Conservation (phyloP, 23 tunicate species). For the Aplidium turbinatum region DNA sequence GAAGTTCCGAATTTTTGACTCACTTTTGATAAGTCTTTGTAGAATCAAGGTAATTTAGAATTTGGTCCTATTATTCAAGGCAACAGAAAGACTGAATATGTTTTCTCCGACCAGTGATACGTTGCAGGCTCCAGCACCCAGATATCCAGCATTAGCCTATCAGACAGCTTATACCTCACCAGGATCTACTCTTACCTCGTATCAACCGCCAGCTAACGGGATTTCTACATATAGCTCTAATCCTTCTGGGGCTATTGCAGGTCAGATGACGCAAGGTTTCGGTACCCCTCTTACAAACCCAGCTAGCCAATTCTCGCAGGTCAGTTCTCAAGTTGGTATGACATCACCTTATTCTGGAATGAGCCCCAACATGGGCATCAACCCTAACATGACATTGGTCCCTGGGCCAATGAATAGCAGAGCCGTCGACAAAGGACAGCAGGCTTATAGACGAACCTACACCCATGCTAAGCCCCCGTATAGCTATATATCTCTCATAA, state of each 20-base stretch:
- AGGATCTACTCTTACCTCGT: constrained; percentile 27
- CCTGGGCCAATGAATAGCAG: constrained; percentile 51
- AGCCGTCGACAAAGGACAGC: constrained; percentile 33
- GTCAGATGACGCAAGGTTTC: constrained; percentile 51
- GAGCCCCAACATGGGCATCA: constrained; percentile 75
- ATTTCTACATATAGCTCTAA: constrained; percentile 32
- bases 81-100: constrained; percentile 10
- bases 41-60: not conserved
- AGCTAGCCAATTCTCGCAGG: constrained; percentile 46
- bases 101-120: constrained; percentile 41
- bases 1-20: no score
- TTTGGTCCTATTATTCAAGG: not conserved
- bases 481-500: constrained; percentile 88
- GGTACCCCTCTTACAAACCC: constrained; percentile 46
- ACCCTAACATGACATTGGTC: constrained; percentile 75
- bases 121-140: constrained; percentile 62
- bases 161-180: constrained; percentile 50
- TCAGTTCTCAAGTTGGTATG: constrained; percentile 40
- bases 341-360: constrained; percentile 60
- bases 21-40: no score
- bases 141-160: constrained; percentile 70
- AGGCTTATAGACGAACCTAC: constrained; percentile 70
- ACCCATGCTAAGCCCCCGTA: constrained; percentile 95
- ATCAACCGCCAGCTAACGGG: constrained; percentile 41
- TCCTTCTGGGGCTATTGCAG: constrained; percentile 40